Base-by-base conservation (phyloP, 1,140 invertebrate species). In the Ceratina australensis region DNA sequence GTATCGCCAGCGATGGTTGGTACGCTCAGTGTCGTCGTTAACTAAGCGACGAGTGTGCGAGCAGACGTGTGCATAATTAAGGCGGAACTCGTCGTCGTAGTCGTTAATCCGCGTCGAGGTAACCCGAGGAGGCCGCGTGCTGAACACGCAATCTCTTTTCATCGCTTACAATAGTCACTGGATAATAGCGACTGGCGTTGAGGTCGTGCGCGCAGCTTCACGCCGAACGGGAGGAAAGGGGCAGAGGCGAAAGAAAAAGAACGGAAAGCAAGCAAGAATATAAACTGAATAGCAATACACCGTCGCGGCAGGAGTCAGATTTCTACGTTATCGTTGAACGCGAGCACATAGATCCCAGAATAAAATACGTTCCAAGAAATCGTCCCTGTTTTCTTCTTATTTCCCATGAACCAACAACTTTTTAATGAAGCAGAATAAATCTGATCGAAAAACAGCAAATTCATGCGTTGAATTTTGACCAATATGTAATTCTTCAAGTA, bases 351-450 rank as follows among this genome's bases (percentile, higher is more conserved):
- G n/a, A n/a, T 83, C 85, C 83, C 80, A 78, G 83, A 83, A 83
- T 86, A 68, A 72, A 80, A 67, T 61, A 49, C 28, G 66, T 68
- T 82, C 83, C 72, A 81, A 86, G 79, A 87, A 78, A 84, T 82
- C 75, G n/a, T 64, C 61, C 57, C 4, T 42, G 2, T 63, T 42
- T 15, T n/a, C 10, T 10, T 0, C 63, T 16, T 22, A 0, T 22
- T 47, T 2, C 7, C 16, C n/a, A 12, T 47, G 8, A 3, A 24
- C 8, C 0, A n/a, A 26, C 22, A 16, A 66, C 16, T 24, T 26
- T 49, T 50, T 20, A 5, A 0, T 13, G 22, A 33, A n/a, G 50
- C 10, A 18, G 20, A 24, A 22, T 20, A 8, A 7, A 42, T 10
- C 10, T 42, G 33, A 10, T 3, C 10, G 33, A 42, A 7, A 42